A percentile compares a stretch with the other conserved stretches of the same genome.
phyloP scores from a whole-genome alignment of 2,888 invertebrate genomes.

The Reticulitermes lucifugus region DNA sequence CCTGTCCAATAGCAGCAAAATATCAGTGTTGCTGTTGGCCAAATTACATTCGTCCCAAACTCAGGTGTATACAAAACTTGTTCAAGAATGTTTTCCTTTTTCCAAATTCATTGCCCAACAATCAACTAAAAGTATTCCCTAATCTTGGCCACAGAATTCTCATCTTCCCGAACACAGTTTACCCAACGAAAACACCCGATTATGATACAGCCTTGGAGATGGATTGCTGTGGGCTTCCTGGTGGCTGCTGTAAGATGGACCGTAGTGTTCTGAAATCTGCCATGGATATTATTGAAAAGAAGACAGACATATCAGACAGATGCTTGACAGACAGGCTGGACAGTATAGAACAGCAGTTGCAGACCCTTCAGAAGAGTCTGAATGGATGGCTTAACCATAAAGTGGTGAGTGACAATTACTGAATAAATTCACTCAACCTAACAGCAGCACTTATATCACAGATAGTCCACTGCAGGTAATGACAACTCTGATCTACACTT shows the following conservation, averaged over 20 bases:
- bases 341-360: background rate
- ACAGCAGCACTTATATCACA: no score
- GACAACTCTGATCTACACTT: no score
- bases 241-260: conserved; percentile 24
- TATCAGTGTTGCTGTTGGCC: conserved; percentile 23
- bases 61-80: background rate
- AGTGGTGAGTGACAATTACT: background rate
- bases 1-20: background rate
- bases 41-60: background rate
- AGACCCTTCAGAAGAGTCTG: background rate
- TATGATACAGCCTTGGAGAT: background rate
- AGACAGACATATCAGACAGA: conserved; percentile 4
- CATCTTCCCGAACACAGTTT: conserved; percentile 15
- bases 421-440: background rate
- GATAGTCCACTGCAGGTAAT: no score
- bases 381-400: background rate
- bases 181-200: background rate
- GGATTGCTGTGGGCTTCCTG: background rate
- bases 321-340: conserved; percentile 1
- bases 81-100: conserved; percentile 22
- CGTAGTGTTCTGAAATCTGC: conserved; percentile 24
- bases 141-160: conserved; percentile 4
- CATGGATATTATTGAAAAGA: conserved; percentile 35
- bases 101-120: conserved; percentile 23
- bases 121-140: conserved; percentile 11